Conservation (phyloP, 2,797 vertebrate genomes). For the Simalia tracyae region DNA sequence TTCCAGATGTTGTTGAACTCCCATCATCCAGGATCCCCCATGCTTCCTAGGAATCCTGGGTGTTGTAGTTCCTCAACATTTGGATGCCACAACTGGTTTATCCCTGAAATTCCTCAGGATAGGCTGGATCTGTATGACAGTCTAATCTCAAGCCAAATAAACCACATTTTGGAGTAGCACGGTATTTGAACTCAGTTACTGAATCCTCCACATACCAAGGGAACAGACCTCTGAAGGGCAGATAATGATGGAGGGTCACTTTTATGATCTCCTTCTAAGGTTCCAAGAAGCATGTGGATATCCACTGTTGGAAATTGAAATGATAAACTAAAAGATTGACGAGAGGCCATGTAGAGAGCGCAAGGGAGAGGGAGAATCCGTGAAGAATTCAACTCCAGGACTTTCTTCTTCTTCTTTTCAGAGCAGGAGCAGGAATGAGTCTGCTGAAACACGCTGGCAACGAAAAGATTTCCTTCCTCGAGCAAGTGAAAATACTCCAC, state of each 20-base stretch:
- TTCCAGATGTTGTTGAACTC: neutral
- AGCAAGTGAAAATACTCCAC: neutral
- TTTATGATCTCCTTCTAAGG: neutral
- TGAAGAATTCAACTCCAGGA: no score
- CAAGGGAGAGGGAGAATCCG: neutral
- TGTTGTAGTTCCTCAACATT: neutral
- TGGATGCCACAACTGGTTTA: neutral
- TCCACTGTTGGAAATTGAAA: neutral
- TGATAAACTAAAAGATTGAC: neutral
- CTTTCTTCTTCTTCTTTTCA: no score
- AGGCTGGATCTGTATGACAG: neutral
- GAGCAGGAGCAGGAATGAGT: neutral
- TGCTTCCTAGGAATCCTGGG: neutral
- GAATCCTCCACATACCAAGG: neutral
- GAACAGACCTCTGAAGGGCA: neutral
- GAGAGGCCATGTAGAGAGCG: neutral
- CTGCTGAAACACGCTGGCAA: neutral
- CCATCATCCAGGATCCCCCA: neutral
- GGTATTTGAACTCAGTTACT: neutral
- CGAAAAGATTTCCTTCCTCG: neutral
- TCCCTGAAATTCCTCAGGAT: neutral
- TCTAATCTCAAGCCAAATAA: neutral
- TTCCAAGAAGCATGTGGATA: neutral
- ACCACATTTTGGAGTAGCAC: neutral
- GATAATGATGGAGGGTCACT: neutral